phyloP scores from a whole-genome alignment of 1,140 invertebrate species.

The Caerostris darwini region DNA sequence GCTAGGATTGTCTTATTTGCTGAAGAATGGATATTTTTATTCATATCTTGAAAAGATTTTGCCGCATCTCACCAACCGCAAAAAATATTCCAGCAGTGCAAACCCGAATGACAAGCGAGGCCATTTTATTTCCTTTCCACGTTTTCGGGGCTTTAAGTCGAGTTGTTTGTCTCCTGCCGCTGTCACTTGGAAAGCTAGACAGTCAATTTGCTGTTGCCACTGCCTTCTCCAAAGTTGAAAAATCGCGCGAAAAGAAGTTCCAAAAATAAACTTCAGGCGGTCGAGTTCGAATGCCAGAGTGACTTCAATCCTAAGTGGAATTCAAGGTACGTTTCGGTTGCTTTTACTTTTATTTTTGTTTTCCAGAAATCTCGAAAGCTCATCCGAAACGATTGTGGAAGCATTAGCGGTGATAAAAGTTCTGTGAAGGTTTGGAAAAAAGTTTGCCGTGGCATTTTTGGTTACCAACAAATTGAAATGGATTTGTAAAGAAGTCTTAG shows the following conservation, averaged over 20 bases:
- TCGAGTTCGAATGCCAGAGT: conserved; percentile 31
- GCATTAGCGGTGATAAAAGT: neutral
- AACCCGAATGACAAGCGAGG: conserved; percentile 20
- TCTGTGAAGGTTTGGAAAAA: too few relatives aligned
- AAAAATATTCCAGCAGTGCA: neutral
- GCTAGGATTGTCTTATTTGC: too few relatives aligned
- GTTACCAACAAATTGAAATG: too few relatives aligned
- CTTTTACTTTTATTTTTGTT: neutral
- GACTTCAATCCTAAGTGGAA: conserved; percentile 8
- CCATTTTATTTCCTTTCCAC: conserved; percentile 27
- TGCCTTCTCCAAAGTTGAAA: conserved; percentile 18
- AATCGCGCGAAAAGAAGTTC: neutral
- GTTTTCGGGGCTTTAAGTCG: neutral
- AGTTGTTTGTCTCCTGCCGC: conserved; percentile 34
- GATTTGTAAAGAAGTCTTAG: too few relatives aligned
- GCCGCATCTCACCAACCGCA: neutral
- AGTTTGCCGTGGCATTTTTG: too few relatives aligned
- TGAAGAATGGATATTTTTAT: too few relatives aligned
- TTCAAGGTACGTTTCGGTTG: conserved; percentile 11
- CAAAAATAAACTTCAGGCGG: conserved; percentile 6
- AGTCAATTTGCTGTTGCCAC: conserved; percentile 14
- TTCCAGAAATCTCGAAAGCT: neutral
- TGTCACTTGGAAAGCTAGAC: conserved; percentile 31
- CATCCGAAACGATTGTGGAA: neutral
- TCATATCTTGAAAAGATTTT: too few relatives aligned